A percentile compares a stretch with the other conserved stretches of the same genome.
Conservation (phyloP, 2,797 vertebrate species). For the Hozukius guyotensis region DNA sequence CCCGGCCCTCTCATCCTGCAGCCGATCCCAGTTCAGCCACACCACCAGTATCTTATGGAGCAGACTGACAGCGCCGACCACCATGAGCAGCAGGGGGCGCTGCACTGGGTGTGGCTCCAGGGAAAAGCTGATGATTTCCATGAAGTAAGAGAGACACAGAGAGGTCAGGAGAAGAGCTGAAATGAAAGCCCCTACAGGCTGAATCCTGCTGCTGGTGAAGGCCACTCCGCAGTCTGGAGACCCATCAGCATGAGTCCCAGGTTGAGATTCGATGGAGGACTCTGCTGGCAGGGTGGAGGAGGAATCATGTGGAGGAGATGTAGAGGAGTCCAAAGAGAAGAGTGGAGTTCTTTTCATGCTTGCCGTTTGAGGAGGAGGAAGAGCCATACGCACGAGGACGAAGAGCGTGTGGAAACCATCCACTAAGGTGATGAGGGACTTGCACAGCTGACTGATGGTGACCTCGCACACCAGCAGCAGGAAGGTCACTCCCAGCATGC, state of each 20-base stretch:
- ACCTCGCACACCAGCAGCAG: constrained; percentile 78
- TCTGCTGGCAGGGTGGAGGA: background rate
- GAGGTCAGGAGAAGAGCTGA: constrained; percentile 78
- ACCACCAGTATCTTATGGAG: constrained; percentile 73
- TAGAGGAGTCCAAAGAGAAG: background rate
- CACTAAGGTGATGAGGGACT: constrained; percentile 77
- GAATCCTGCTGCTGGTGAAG: constrained; percentile 57
- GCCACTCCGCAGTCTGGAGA: constrained; percentile 21
- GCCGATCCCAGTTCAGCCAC: constrained; percentile 45
- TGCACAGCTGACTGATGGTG: constrained; percentile 74
- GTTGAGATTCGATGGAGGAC: background rate
- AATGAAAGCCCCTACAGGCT: constrained; percentile 71
- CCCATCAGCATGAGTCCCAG: background rate
- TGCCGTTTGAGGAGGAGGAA: constrained; percentile 18
- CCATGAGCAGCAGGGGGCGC: constrained; percentile 70
- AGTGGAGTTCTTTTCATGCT: background rate
- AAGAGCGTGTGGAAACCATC: constrained; percentile 83
- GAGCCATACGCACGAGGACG: constrained; percentile 66
- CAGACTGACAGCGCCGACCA: constrained; percentile 64
- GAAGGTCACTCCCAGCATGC: constrained; percentile 67
- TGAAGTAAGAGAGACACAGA: constrained; percentile 75
- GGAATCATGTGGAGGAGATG: background rate
- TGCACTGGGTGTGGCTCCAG: constrained; percentile 70
- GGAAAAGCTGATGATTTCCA: constrained; percentile 74
- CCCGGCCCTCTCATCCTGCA: background rate